Conservation (phyloP, 2,888 invertebrate genomes). For the Drosophila mayaguana region DNA sequence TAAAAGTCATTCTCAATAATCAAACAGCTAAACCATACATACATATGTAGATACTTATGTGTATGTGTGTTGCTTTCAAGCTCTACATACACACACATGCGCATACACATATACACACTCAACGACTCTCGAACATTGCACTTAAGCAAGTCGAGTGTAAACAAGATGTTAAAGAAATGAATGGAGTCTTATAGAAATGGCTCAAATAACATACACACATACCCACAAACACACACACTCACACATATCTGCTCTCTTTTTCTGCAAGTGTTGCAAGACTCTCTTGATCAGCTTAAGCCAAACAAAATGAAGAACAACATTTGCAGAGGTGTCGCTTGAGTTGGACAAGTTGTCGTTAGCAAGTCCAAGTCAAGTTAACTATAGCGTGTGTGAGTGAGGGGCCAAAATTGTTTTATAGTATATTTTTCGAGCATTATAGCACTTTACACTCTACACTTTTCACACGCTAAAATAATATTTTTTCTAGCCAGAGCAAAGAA, state of each 20-base stretch:
- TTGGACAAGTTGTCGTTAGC: constrained; percentile 51
- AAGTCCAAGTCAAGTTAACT: constrained; percentile 42
- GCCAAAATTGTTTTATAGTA: constrained; percentile 49
- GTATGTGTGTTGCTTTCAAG: constrained; percentile 9
- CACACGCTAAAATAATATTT: constrained; percentile 80
- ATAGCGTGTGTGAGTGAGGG: constrained; percentile 2
- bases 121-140: constrained; percentile 36
- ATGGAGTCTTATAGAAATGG: constrained; percentile 14
- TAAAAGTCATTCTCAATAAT: constrained; percentile 8
- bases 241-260: not conserved
- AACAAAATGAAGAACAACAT: constrained; percentile 76
- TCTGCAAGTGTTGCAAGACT: constrained; percentile 57
- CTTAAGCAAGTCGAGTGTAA: constrained; percentile 57
- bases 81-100: constrained; percentile 5
- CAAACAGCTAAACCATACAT: constrained; percentile 8
- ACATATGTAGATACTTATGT: not conserved
- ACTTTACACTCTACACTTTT: constrained; percentile 80
- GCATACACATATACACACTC: not conserved
- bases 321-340: constrained; percentile 56
- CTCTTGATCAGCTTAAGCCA: constrained; percentile 79
- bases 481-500: constrained; percentile 41
- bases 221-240: not conserved
- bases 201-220: not conserved
- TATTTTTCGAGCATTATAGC: constrained; percentile 76
- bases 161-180: constrained; percentile 40